Evolutionary conservation across 2,888 invertebrate species (phyloP).

Genomic region (Carpatolechia fugitivella): DNA sequence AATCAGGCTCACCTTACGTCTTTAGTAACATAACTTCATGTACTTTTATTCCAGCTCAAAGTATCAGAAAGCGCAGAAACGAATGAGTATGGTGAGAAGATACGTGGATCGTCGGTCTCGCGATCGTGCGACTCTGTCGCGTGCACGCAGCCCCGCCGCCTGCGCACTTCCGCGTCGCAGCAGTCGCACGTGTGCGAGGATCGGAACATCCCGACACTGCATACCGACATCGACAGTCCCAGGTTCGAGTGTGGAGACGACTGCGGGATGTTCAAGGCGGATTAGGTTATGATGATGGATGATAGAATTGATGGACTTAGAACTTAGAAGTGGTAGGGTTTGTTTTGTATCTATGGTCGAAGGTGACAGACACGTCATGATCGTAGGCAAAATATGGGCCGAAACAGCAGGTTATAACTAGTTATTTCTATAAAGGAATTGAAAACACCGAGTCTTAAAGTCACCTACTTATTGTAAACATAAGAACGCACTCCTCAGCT

Average conservation of each 20-base stretch:
- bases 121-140: slow-evolving; percentile 39
- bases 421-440: too few species aligned
- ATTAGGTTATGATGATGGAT: background rate
- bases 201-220: slow-evolving; percentile 9
- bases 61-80: slow-evolving; percentile 31
- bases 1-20: too few species aligned
- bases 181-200: slow-evolving; percentile 13
- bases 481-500: too few species aligned
- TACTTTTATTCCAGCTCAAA: slow-evolving; percentile 36
- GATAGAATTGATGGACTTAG: background rate
- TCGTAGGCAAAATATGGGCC: too few species aligned
- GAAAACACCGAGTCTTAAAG: too few species aligned
- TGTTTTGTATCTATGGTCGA: too few species aligned
- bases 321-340: too few species aligned
- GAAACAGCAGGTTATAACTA: too few species aligned
- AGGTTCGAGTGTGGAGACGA: slow-evolving; percentile 29
- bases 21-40: too few species aligned
- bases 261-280: background rate
- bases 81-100: slow-evolving; percentile 31
- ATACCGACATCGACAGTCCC: slow-evolving; percentile 26
- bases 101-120: slow-evolving; percentile 22
- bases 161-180: slow-evolving; percentile 23
- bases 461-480: too few species aligned
- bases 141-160: slow-evolving; percentile 45
- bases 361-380: too few species aligned